Conservation (phyloP, 2,888 invertebrate species). For the Spilarctia lutea region DNA sequence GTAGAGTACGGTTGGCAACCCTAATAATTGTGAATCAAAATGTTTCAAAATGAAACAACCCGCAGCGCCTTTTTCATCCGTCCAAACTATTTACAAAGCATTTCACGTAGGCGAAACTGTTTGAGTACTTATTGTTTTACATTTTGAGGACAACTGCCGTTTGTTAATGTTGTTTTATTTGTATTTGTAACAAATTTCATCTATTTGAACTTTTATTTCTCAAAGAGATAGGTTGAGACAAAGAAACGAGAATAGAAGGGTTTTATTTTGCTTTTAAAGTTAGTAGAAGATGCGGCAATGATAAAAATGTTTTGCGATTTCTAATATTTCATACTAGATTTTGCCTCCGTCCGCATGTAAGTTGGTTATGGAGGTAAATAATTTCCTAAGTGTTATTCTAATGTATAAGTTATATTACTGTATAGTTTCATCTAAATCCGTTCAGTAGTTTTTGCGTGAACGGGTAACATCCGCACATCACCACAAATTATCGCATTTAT, state of each 20-base stretch:
- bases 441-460: too few species aligned
- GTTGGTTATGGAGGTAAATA: too few species aligned
- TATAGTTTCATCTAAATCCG: too few species aligned
- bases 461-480: too few species aligned
- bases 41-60: neutral
- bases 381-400: too few species aligned
- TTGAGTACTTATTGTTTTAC: conserved; percentile 1
- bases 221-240: neutral
- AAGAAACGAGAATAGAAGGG: neutral
- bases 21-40: too few species aligned
- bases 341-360: too few species aligned
- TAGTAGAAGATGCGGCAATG: too few species aligned
- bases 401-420: too few species aligned
- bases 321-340: neutral
- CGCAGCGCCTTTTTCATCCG: neutral
- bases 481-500: too few species aligned
- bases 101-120: neutral
- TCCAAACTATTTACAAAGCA: conserved; percentile 1
- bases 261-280: too few species aligned
- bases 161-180: neutral
- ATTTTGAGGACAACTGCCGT: conserved; percentile 1
- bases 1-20: too few species aligned
- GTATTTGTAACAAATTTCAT: neutral
- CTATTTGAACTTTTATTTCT: neutral
- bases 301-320: neutral